Base-by-base conservation (phyloP, 2,888 invertebrate species). In the Agonopterix subpropinquella region DNA sequence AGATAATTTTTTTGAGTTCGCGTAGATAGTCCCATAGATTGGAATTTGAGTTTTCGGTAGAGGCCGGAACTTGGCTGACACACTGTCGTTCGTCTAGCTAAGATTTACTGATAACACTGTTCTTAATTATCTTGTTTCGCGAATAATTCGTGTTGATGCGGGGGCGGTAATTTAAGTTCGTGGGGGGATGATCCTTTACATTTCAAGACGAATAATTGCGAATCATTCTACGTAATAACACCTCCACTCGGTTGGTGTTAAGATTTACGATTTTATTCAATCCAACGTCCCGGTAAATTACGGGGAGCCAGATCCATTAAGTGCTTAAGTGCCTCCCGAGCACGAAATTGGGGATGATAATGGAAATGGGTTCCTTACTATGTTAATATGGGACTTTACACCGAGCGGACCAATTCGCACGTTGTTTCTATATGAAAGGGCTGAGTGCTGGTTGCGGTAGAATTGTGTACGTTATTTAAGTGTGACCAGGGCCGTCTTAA, bases 201-300 rank as follows among this genome's bases (percentile, higher is more conserved):
- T 69, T 68, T 64, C 62, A 62, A 62, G 61, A 65, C 64, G 69
- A 75, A 70, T 73, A 69, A 73, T 72, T 70, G 74, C 73, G 68
- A 78, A 79, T 81, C 76, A 81, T 81, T 80, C 71, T 68, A 71
- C 63, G 71, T 79, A 77, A 82, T 79, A 80, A 77, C 78, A 77
- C 77, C 78, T 77, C 73, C 70, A 61, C 71, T 71, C 58, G 64
- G 73, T 70, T 69, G 74, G 78, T 83, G 80, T 83, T 80, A 79
- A 80, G 83, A 84, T 84, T 84, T 83, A 85, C 82, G 83, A 77
- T 84, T 85, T 85, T 84, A 86, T 85, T 85, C 82, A 84, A 85
- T 85, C 77, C 80, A 80, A 71, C 82, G 77, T 79, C 76, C 77
- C 76, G 75, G 77, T 80, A 84, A 84, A 85, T 85, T 82, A 83